Conservation (phyloP, 2,888 invertebrate species). For the Cephus nigrinus region DNA sequence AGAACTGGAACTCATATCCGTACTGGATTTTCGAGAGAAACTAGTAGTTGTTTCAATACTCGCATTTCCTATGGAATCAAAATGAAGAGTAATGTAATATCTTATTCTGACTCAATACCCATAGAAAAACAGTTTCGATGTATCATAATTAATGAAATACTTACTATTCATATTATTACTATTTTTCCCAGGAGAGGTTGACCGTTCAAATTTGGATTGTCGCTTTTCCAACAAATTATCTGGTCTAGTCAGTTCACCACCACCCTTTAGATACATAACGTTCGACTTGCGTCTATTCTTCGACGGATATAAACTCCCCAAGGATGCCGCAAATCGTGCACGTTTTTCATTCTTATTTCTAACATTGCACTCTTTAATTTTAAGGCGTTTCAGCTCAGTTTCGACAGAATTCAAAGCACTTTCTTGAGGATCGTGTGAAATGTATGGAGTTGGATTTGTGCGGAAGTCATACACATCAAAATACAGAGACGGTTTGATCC, state of each 20-base stretch:
- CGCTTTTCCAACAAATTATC: neutral
- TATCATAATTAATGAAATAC: neutral
- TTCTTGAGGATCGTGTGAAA: neutral
- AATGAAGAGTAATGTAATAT: neutral
- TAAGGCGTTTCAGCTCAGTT: neutral
- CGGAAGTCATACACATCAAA: neutral
- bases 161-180: neutral
- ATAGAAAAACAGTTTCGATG: neutral
- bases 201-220: neutral
- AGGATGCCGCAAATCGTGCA: neutral
- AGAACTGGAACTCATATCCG: neutral
- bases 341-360: neutral
- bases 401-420: neutral
- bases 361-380: neutral
- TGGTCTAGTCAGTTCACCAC: neutral
- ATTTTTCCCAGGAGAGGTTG: neutral
- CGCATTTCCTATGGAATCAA: neutral
- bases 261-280: neutral
- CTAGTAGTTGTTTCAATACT: neutral
- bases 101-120: neutral
- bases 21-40: neutral
- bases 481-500: neutral
- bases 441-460: neutral
- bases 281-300: neutral
- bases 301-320: neutral